Conservation (phyloP, 1,140 invertebrate species). For the Anastrepha ludens region DNA sequence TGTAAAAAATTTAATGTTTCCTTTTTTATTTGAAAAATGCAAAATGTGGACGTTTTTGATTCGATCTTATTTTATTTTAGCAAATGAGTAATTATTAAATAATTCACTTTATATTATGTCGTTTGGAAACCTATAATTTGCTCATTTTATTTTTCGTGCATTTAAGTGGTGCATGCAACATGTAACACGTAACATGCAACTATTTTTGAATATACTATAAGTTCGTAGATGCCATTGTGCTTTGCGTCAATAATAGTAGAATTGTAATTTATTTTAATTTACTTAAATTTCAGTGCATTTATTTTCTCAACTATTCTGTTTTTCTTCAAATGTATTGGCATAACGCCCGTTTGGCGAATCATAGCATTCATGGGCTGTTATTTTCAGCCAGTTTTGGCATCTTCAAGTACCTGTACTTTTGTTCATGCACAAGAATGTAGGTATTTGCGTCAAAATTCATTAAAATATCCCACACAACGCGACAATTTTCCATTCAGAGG, state of each 20-base stretch:
- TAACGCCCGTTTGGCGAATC: not conserved
- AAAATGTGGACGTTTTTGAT: not conserved
- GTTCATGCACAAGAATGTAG: slow-evolving; percentile 8
- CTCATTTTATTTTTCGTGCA: not conserved
- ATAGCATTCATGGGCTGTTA: slow-evolving; percentile 2
- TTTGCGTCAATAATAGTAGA: not conserved
- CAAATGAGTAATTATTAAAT: not conserved
- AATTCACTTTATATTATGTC: not conserved
- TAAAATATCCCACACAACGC: not conserved
- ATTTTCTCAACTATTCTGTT: slow-evolving; percentile 13
- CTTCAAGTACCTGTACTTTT: not conserved
- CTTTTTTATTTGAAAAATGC: too few species aligned
- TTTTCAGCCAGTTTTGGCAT: not conserved
- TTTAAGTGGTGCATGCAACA: not conserved
- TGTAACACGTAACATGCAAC: not conserved
- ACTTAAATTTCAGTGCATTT: not conserved
- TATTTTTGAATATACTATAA: not conserved
- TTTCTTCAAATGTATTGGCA: slow-evolving; percentile 1
- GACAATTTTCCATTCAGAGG: not conserved
- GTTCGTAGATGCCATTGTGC: not conserved
- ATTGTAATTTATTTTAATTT: not conserved
- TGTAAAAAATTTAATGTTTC: too few species aligned
- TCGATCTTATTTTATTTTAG: not conserved
- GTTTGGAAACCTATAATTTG: not conserved
- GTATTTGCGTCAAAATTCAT: slow-evolving; percentile 36